Percentiles rank a stretch among this genome's conserved stretches.
These are phyloP conservation scores for Heliconius ismenius DNA, from an alignment of 2,888 invertebrate genomes.

Conservation along the genomic window DNA sequence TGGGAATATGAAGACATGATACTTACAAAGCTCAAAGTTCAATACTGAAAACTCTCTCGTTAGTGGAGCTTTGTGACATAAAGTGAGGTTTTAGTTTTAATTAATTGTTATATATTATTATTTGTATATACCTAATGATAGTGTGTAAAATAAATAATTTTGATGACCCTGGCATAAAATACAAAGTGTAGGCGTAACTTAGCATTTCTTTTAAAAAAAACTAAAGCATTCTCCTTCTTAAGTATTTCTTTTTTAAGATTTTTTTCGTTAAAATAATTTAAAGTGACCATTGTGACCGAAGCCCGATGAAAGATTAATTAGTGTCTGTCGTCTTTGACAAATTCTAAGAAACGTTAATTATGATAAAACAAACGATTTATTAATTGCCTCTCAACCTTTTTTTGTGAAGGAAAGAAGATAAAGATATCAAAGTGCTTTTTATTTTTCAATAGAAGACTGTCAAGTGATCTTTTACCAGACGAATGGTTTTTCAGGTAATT, in stretches of 20 bases:
- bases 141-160: neutral
- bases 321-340: constrained; percentile 18
- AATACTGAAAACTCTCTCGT: constrained; percentile 20
- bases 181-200: neutral
- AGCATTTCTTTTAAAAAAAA: neutral
- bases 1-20: constrained; percentile 12
- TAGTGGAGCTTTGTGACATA: neutral
- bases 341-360: constrained; percentile 25
- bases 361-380: constrained; percentile 28
- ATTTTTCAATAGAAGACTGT: constrained; percentile 22
- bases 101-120: neutral
- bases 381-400: constrained; percentile 25
- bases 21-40: constrained; percentile 19
- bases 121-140: no score
- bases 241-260: constrained; percentile 12
- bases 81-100: constrained; percentile 14
- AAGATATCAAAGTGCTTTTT: constrained; percentile 23
- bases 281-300: constrained; percentile 18
- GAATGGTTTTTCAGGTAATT: constrained; percentile 23
- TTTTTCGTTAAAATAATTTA: neutral
- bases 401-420: constrained; percentile 17
- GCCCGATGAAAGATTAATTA: constrained; percentile 27
- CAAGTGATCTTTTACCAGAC: constrained; percentile 22
- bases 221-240: neutral
- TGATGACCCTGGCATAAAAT: neutral